Conservation (phyloP, 2,113 vertebrate species). For the Brienomyrus brachyistius region DNA sequence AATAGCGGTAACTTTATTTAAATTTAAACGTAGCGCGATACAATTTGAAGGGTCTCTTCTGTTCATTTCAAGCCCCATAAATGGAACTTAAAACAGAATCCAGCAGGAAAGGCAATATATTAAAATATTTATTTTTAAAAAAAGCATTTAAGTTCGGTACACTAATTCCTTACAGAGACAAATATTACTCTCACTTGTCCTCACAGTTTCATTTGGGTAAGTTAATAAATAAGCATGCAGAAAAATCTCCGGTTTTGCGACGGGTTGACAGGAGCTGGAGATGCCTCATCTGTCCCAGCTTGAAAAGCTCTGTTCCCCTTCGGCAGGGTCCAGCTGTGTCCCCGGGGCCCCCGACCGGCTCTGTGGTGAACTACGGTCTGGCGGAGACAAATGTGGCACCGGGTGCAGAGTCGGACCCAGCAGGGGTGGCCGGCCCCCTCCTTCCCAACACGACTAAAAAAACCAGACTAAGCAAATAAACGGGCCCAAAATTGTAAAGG, state of each 20-base stretch:
- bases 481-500: not conserved
- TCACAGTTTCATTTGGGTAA: not conserved
- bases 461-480: not conserved
- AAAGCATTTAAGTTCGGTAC: not conserved
- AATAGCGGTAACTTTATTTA: not conserved
- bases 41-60: not conserved
- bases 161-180: not conserved
- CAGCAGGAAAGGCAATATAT: not conserved
- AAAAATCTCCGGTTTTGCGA: constrained; percentile 1
- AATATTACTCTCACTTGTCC: not conserved
- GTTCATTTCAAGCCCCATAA: not conserved
- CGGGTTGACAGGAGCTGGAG: constrained; percentile 5
- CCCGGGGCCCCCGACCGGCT: not conserved
- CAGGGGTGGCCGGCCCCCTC: not conserved
- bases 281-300: constrained; percentile 10
- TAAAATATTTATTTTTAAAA: not conserved
- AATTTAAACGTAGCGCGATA: not conserved
- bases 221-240: not conserved
- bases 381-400: constrained; percentile 4
- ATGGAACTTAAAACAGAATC: not conserved
- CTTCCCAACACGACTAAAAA: not conserved
- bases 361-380: not conserved
- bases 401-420: not conserved
- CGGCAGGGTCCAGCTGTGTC: constrained; percentile 17
- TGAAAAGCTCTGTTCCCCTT: not conserved